phyloP scores from a whole-genome alignment of 2,888 invertebrate species.

The Oligia latruncula region DNA sequence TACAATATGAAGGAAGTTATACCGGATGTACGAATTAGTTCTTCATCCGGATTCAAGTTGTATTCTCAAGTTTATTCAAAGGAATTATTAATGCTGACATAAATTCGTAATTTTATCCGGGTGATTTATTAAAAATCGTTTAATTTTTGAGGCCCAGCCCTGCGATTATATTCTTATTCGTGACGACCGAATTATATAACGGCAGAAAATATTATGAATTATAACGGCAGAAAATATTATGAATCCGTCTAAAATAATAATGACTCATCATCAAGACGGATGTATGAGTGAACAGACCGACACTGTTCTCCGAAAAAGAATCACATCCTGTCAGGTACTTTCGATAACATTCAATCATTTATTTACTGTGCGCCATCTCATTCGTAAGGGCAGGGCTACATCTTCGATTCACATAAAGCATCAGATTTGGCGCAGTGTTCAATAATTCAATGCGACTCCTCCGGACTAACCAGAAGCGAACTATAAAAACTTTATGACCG shows the following conservation, averaged over 20 bases:
- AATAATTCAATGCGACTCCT: constrained; percentile 51
- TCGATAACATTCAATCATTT: background rate
- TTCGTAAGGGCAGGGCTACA: background rate
- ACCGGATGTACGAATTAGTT: constrained; percentile 4
- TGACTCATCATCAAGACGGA: background rate
- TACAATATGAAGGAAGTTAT: background rate
- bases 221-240: background rate
- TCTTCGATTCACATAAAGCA: constrained; percentile 19
- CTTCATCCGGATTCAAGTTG: background rate
- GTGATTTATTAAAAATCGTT: background rate
- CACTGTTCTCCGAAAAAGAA: background rate
- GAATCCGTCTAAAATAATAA: background rate
- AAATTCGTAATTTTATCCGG: background rate
- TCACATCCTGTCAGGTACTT: background rate
- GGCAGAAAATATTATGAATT: too few relatives aligned
- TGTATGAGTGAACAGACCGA: too few relatives aligned
- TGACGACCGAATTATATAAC: background rate
- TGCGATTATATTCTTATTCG: background rate
- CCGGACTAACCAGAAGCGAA: constrained; percentile 43
- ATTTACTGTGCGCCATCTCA: background rate
- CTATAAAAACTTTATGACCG: constrained; percentile 53
- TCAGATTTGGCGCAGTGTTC: constrained; percentile 52
- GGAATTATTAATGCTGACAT: background rate
- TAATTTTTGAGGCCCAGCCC: background rate
- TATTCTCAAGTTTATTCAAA: background rate